These are phyloP conservation scores for Drosophila saltans DNA, from an alignment of 1,140 invertebrate species.

Conservation along the genomic window DNA sequence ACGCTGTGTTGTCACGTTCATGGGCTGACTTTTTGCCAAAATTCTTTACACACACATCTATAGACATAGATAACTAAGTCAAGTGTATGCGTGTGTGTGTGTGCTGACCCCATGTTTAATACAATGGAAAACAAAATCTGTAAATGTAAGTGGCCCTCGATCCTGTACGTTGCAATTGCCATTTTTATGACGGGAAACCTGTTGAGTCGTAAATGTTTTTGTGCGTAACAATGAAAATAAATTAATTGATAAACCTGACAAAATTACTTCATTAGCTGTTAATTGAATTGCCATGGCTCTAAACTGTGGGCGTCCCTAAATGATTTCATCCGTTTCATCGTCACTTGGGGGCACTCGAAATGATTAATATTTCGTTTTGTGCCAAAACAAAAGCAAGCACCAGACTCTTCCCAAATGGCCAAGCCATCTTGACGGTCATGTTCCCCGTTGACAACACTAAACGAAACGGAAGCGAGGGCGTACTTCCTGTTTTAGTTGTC, in stretches of 20 bases:
- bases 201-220: conserved; percentile 45
- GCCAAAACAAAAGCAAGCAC: conserved; percentile 22
- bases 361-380: conserved; percentile 51
- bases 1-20: conserved; percentile 35
- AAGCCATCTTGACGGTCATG: conserved; percentile 5
- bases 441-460: conserved; percentile 20
- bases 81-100: not conserved
- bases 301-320: conserved; percentile 3
- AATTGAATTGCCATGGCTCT: conserved; percentile 58
- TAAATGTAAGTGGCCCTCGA: conserved; percentile 18
- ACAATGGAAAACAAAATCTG: conserved; percentile 5
- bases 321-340: conserved; percentile 3
- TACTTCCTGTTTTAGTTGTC: conserved; percentile 24
- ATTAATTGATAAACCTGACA: conserved; percentile 43
- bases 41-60: not conserved
- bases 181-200: conserved; percentile 58
- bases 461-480: conserved; percentile 15
- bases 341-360: conserved; percentile 13
- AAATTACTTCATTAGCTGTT: conserved; percentile 65
- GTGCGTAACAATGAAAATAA: conserved; percentile 41
- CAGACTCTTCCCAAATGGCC: conserved; percentile 14
- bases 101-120: conserved; percentile 3
- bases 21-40: conserved; percentile 35
- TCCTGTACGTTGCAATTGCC: conserved; percentile 45
- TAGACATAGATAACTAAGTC: not conserved